Percentiles rank a stretch among this genome's conserved stretches.
Conservation (phyloP, 1,140 invertebrate species). For the Aphis gossypii region DNA sequence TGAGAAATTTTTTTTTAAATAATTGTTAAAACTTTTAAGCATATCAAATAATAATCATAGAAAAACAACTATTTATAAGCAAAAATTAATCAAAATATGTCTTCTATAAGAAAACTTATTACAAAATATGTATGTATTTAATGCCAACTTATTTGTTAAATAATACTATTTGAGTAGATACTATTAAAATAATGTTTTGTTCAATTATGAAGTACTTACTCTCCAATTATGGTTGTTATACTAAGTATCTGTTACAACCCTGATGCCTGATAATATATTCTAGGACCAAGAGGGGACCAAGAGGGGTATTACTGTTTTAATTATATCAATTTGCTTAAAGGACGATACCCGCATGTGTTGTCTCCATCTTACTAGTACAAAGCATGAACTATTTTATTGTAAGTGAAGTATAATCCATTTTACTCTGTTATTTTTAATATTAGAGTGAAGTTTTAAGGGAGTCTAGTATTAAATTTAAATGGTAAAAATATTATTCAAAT, state of each 20-base stretch:
- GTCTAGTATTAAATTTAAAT: too few relatives aligned
- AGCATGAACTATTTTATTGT: not conserved
- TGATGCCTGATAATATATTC: not conserved
- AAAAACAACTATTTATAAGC: not conserved
- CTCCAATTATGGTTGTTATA: not conserved
- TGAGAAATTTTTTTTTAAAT: too few relatives aligned
- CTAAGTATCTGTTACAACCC: not conserved
- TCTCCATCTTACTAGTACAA: not conserved
- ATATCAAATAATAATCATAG: too few relatives aligned
- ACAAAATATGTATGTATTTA: not conserved
- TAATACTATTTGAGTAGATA: not conserved
- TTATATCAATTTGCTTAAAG: not conserved
- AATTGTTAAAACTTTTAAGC: too few relatives aligned
- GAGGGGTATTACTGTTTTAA: not conserved
- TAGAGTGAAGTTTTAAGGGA: too few relatives aligned
- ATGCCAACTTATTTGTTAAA: not conserved
- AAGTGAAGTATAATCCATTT: not conserved
- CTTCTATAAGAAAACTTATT: not conserved
- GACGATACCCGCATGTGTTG: not conserved
- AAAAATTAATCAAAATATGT: not conserved
- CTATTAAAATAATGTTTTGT: not conserved
- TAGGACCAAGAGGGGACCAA: not conserved
- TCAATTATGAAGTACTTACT: not conserved
- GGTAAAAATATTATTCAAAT: too few relatives aligned
- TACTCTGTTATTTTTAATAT: too few relatives aligned